Conservation (phyloP, 2,797 vertebrate species). For the Oophaga sylvatica region DNA sequence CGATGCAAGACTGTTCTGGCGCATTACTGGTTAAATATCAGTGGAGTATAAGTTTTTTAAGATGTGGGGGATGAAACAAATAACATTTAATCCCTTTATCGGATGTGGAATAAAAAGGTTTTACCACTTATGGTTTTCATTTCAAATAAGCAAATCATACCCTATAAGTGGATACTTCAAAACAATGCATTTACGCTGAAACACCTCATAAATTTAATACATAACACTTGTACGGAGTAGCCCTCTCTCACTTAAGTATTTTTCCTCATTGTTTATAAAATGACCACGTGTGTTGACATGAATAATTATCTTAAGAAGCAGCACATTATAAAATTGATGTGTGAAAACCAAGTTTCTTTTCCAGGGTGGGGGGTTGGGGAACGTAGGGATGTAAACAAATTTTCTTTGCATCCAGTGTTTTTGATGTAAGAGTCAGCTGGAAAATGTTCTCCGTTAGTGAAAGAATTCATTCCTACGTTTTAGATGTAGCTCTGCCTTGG, state of each 20-base stretch:
- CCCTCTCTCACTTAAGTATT: conserved; percentile 65
- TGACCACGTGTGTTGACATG: conserved; percentile 66
- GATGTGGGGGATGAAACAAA: conserved; percentile 53
- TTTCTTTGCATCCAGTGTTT: conserved; percentile 48
- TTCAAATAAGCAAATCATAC: conserved; percentile 72
- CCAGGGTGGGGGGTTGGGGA: not conserved
- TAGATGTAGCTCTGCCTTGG: conserved; percentile 70
- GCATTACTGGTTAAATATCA: conserved; percentile 33
- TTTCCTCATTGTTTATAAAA: conserved; percentile 68
- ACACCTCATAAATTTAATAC: conserved; percentile 77
- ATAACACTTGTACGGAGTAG: conserved; percentile 68
- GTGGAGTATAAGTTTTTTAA: conserved; percentile 27
- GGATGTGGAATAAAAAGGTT: conserved; percentile 63
- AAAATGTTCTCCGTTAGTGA: conserved; percentile 63
- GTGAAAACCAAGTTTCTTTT: conserved; percentile 52
- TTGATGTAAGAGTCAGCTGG: conserved; percentile 51
- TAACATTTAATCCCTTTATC: conserved; percentile 61
- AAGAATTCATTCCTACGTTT: conserved; percentile 75
- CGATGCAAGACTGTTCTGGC: not conserved
- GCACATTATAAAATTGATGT: conserved; percentile 59
- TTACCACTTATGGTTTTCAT: conserved; percentile 74
- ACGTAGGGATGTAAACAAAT: conserved; percentile 50
- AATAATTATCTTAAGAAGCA: conserved; percentile 62
- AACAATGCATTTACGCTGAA: conserved; percentile 71
- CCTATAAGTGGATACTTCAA: conserved; percentile 76